Evolutionary conservation across 2,797 vertebrate genomes (phyloP), one percentile per base, ranked within the genome.

Genomic region (Adelosebastes latens): DNA sequence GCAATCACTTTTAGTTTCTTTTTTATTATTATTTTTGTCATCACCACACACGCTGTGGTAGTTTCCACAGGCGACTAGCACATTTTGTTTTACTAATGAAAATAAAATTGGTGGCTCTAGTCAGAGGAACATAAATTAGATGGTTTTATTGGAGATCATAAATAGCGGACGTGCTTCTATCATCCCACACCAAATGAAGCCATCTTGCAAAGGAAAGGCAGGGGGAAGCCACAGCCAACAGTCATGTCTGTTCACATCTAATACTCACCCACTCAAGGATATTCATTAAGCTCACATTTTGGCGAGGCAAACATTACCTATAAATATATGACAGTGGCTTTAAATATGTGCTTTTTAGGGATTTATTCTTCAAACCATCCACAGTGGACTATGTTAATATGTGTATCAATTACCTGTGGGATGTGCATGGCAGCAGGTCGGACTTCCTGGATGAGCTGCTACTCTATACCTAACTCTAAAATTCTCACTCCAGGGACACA

Each of bases 131-230:
- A 83, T 63, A 68, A 87, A 87, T 82, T 62, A 73, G 39, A 64
- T 4, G 46, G 22, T 20, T 81, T 83, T 81, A 91, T 64, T 79
- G 65, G 39, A 29, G 59, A 76, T 74, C 87, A 81, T 84, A 84
- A 90, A 93, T 79, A 86, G 66, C 71, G 75, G 78, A 82, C 31
- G 2, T 80, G 58, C 22, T 77, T 78, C 73, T 34, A 42, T 83
- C 79, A 77, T 82, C 72, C 75, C 76, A 75, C 80, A 81, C 66
- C 39, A 24, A 79, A 87, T 82, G 68, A 75, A 87, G 61, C 34
- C 59, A 76, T 85, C 75, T 59, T 65, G 64, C 75, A 70, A 63
- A 84, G 81, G 39, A 89, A 76, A 85, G 52, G 42, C 61, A 84
- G 14, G 1, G 39, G 24, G 52, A 63, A 70, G 24, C 58, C 59